Percentiles rank a stretch among this genome's conserved stretches.
Conservation (phyloP, 1,140 invertebrate species). For the Nixonia krombeini region DNA sequence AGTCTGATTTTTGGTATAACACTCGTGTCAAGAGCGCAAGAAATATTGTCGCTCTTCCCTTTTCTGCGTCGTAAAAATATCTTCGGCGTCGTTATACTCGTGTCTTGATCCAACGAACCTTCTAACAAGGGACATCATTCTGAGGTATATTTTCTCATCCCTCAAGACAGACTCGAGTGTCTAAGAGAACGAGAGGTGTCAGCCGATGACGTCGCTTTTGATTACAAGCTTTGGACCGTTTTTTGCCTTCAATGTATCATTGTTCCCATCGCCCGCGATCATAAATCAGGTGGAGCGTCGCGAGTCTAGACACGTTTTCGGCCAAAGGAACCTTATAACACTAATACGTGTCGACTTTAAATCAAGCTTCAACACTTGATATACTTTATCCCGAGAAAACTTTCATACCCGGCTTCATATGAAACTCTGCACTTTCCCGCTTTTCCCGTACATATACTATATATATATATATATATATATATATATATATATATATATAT, state of each 20-base stretch:
- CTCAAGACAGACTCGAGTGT: too few species aligned
- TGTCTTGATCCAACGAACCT: slow-evolving; percentile 11
- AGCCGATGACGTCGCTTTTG: not conserved
- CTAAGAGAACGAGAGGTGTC: too few species aligned
- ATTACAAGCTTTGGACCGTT: not conserved
- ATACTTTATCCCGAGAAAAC: slow-evolving; percentile 45
- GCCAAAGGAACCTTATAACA: slow-evolving; percentile 41
- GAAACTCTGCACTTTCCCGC: slow-evolving; percentile 44
- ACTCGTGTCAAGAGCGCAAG: slow-evolving; percentile 20
- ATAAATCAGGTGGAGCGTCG: slow-evolving; percentile 26
- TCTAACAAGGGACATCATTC: slow-evolving; percentile 15
- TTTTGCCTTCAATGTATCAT: slow-evolving; percentile 12
- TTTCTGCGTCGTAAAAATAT: slow-evolving; percentile 19
- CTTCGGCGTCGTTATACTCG: slow-evolving; percentile 3
- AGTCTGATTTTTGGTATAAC: slow-evolving; percentile 33
- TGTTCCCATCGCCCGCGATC: slow-evolving; percentile 12
- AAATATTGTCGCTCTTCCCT: slow-evolving; percentile 31
- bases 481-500: too few species aligned
- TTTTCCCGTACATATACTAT: slow-evolving; percentile 32
- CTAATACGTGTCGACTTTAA: slow-evolving; percentile 48
- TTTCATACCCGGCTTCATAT: slow-evolving; percentile 46
- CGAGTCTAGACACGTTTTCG: slow-evolving; percentile 41
- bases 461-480: too few species aligned
- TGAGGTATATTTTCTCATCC: slow-evolving; percentile 3
- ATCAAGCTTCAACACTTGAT: slow-evolving; percentile 41